These are phyloP conservation scores for Trinectes maculatus DNA, from an alignment of 2,113 vertebrate genomes.

Conservation along the genomic window DNA sequence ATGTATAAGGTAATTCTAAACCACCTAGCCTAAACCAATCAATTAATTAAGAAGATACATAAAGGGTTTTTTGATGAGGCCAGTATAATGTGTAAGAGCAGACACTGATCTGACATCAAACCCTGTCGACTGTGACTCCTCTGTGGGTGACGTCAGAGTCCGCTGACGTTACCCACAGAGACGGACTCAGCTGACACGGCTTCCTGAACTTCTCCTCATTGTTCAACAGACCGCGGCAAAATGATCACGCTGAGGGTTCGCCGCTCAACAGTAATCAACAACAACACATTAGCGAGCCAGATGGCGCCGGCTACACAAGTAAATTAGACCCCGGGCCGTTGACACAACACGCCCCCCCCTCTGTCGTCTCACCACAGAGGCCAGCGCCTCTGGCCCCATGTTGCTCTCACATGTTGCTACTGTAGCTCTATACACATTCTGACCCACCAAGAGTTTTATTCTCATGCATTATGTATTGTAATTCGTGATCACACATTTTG, in stretches of 20 bases:
- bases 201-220: conserved; percentile 33
- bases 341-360: conserved; percentile 10
- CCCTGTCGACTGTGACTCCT: no score
- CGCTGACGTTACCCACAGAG: no score
- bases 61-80: no score
- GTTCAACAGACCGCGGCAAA: conserved; percentile 47
- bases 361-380: conserved; percentile 8
- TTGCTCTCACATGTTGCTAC: conserved; percentile 7
- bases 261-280: conserved; percentile 65
- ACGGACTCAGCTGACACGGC: not conserved
- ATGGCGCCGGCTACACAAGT: conserved; percentile 59
- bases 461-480: conserved; percentile 11
- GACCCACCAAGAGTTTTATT: conserved; percentile 4
- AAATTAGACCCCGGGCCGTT: conserved; percentile 48
- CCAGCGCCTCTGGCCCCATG: not conserved
- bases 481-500: conserved; percentile 25
- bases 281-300: conserved; percentile 65
- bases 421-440: conserved; percentile 2
- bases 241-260: conserved; percentile 45
- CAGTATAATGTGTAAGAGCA: no score
- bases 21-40: no score
- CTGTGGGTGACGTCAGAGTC: no score
- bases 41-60: no score
- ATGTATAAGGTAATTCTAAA: not conserved
- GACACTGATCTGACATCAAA: no score